Evolutionary conservation across 2,113 vertebrate genomes (phyloP).

Genomic region (Cyprinodon variegatus): DNA sequence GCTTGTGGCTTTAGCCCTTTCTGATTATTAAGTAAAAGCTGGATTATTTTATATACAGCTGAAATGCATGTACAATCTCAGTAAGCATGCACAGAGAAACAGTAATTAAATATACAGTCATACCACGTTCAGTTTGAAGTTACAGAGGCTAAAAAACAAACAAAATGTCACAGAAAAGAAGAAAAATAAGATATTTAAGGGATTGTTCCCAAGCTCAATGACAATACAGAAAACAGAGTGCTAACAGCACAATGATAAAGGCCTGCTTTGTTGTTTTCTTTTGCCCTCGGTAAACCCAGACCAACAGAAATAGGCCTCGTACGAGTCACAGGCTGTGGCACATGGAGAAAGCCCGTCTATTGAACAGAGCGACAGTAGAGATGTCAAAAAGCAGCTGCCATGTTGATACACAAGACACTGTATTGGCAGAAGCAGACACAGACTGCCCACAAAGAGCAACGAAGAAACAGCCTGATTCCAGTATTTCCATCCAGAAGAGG

Average conservation of each 20-base stretch:
- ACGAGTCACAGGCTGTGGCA: conserved; percentile 29
- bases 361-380: conserved; percentile 29
- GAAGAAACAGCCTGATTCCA: conserved; percentile 30
- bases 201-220: conserved; percentile 32
- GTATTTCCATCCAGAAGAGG: conserved; percentile 50
- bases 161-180: conserved; percentile 22
- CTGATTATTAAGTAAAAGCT: conserved; percentile 32
- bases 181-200: conserved; percentile 29
- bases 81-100: conserved; percentile 76
- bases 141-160: neutral
- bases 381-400: conserved; percentile 53
- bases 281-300: conserved; percentile 23
- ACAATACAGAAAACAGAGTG: conserved; percentile 13
- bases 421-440: conserved; percentile 42
- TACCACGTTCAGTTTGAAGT: conserved; percentile 33
- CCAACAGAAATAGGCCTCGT: conserved; percentile 18
- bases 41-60: conserved; percentile 29
- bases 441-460: conserved; percentile 42
- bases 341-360: conserved; percentile 15
- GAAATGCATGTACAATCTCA: conserved; percentile 70
- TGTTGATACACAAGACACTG: conserved; percentile 61
- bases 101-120: conserved; percentile 52
- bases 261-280: conserved; percentile 17
- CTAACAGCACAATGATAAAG: conserved; percentile 60
- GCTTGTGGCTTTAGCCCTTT: conserved; percentile 58